Base-by-base conservation (phyloP, 1,140 invertebrate species). In the Apis laboriosa region DNA sequence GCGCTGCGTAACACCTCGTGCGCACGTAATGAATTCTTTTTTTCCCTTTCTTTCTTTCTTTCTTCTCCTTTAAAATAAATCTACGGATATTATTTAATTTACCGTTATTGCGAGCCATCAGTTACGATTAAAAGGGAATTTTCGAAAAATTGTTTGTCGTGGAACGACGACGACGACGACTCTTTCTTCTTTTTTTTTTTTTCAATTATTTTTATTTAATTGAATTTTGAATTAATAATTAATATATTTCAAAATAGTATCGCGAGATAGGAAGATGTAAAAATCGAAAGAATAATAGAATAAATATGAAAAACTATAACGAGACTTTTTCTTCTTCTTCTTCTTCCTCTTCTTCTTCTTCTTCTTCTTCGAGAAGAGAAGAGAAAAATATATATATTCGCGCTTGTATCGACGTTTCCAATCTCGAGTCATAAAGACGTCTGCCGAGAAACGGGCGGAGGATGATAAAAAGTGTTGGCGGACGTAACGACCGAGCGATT, bases 1-100 rank as follows among this genome's bases (percentile, higher is more conserved):
- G 70, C 78, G 49, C 12, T 21, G 68, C 71, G 78, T 80, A 80
- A 80, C 53, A 61, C 71, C 71, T 24, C 55, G 51, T 34, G 61
- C 5, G 34, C 49, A 49, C 70, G 78, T 56, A 64, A 80, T 64
- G 9, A 43, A 70, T 64, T 24, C 73, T 80, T 79, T 28, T n/a
- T 55, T 9, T 15, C 19, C 51, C 13, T 12, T 0, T 15, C 8
- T 17, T 66, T 13, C 7, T 28, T 0, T 15, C 17, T 17, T 66
- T 13, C 7, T 28, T 0, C 7, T 8, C 61, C 13, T 24, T 13
- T 15, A 0, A 0, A 15, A 24, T 56, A 13, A 63, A 0, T 43
- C 34, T 15, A 63, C 15, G 58, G 15, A 49, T 19, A 34, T 34
- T 19, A 43, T 43, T 43, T 43, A 43, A 43, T 43, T 43, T 7